phyloP scores from a whole-genome alignment of 2,888 invertebrate genomes.

The Cryptophagus acutangulus region DNA sequence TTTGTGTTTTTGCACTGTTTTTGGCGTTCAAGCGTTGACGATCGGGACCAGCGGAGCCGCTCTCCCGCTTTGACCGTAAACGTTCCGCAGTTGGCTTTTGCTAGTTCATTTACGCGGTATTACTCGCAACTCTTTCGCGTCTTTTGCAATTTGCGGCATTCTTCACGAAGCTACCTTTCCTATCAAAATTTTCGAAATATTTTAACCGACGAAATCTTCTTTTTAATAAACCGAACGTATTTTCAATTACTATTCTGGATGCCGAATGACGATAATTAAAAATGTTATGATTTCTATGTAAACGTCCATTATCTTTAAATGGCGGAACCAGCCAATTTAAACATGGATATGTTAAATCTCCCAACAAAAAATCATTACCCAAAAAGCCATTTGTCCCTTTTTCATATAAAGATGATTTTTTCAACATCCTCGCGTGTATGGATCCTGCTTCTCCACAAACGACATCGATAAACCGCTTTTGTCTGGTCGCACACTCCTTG shows the following conservation, averaged over 20 bases:
- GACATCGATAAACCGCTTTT: constrained; percentile 23
- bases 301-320: constrained; percentile 29
- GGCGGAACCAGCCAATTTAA: constrained; percentile 27
- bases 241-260: constrained; percentile 30
- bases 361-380: constrained; percentile 17
- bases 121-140: too few relatives aligned
- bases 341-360: constrained; percentile 31
- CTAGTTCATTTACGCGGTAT: too few relatives aligned
- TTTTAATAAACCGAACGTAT: constrained; percentile 35
- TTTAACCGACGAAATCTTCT: constrained; percentile 29
- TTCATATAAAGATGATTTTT: constrained; percentile 12
- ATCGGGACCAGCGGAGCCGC: too few relatives aligned
- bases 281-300: constrained; percentile 26
- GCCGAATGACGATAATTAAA: constrained; percentile 31
- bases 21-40: too few relatives aligned
- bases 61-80: too few relatives aligned
- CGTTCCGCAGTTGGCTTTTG: too few relatives aligned
- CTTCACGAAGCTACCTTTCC: too few relatives aligned
- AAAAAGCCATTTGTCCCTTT: constrained; percentile 9
- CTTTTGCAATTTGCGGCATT: too few relatives aligned
- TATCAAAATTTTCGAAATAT: constrained; percentile 23
- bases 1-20: too few relatives aligned
- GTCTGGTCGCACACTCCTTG: constrained; percentile 30
- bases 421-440: constrained; percentile 12
- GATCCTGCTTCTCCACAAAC: constrained; percentile 13